Conservation (phyloP, 2,888 invertebrate genomes). For the Girardia tigrina region DNA sequence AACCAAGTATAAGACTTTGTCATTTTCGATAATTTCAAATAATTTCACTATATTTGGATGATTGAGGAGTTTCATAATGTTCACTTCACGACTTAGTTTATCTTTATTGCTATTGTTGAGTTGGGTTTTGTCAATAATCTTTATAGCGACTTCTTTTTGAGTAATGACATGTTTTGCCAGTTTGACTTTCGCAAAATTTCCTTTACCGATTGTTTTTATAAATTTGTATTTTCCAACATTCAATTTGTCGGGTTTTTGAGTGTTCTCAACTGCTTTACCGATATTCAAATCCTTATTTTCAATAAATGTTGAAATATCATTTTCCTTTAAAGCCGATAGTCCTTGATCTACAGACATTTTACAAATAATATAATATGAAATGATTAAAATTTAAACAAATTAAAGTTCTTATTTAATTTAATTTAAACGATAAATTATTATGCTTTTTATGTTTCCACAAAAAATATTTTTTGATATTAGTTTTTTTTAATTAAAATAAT, state of each 20-base stretch:
- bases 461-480: no score
- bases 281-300: no score
- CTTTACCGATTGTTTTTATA: slow-evolving; percentile 36
- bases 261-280: no score
- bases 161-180: slow-evolving; percentile 35
- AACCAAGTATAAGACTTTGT: slow-evolving; percentile 80
- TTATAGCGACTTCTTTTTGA: slow-evolving; percentile 63
- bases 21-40: slow-evolving; percentile 74
- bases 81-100: slow-evolving; percentile 74
- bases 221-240: slow-evolving; percentile 35
- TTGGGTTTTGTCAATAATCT: slow-evolving; percentile 98
- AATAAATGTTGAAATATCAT: no score
- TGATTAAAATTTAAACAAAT: no score
- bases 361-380: no score
- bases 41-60: slow-evolving; percentile 74
- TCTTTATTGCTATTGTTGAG: slow-evolving; percentile 93
- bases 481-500: no score
- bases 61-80: slow-evolving; percentile 99
- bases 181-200: slow-evolving; percentile 38
- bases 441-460: no score
- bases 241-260: slow-evolving; percentile 25
- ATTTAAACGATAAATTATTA: no score
- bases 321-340: no score
- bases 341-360: no score
- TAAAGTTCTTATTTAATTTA: no score